These are phyloP conservation scores for Ceratina australensis DNA, from an alignment of 1,140 invertebrate genomes.

Conservation along the genomic window DNA sequence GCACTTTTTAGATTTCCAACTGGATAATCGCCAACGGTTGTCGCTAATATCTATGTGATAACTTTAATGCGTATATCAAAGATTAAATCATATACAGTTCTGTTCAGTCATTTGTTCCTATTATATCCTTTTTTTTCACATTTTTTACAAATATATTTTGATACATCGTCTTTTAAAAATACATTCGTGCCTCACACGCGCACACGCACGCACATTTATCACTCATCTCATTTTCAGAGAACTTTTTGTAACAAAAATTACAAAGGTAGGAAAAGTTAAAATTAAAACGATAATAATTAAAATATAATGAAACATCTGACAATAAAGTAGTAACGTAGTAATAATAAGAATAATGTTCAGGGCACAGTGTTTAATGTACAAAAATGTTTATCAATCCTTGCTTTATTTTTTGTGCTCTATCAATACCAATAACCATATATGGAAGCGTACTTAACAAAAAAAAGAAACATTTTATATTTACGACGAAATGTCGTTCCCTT, in stretches of 20 bases:
- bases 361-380: slow-evolving; percentile 64
- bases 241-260: slow-evolving; percentile 70
- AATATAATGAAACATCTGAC: slow-evolving; percentile 35
- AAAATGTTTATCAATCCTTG: slow-evolving; percentile 47
- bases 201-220: no score
- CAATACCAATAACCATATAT: slow-evolving; percentile 53
- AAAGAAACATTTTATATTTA: slow-evolving; percentile 5
- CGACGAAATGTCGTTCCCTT: slow-evolving; percentile 6
- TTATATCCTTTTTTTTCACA: slow-evolving; percentile 72
- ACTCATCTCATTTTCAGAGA: slow-evolving; percentile 52
- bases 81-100: slow-evolving; percentile 36
- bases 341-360: slow-evolving; percentile 62
- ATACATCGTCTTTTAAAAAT: slow-evolving; percentile 74
- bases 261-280: slow-evolving; percentile 68
- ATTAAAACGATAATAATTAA: slow-evolving; percentile 65
- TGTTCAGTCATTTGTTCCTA: slow-evolving; percentile 32
- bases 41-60: slow-evolving; percentile 41
- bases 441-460: slow-evolving; percentile 34
- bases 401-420: slow-evolving; percentile 47
- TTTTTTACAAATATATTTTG: slow-evolving; percentile 78
- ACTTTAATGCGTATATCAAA: slow-evolving; percentile 55
- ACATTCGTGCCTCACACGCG: slow-evolving; percentile 69
- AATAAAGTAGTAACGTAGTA: slow-evolving; percentile 53
- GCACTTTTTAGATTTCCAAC: slow-evolving; percentile 60
- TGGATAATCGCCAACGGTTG: slow-evolving; percentile 32